Base-by-base conservation (phyloP, 1,140 invertebrate genomes). In the Saccostrea glomerata region DNA sequence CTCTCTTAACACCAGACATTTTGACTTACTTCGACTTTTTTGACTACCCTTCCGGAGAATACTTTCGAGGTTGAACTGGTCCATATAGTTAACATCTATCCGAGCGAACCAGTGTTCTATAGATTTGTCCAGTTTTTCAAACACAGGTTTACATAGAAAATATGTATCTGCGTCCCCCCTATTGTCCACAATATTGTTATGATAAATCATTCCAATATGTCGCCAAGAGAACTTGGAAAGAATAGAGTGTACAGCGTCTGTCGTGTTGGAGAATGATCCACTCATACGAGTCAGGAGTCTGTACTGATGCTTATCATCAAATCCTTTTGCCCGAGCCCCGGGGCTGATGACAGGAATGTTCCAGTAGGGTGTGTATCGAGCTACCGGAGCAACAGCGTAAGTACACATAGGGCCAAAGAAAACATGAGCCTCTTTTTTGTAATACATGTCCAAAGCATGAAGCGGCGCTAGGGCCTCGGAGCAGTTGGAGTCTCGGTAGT, bases 381-480 rank as follows among this genome's bases (percentile, higher is more conserved):
- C 97, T 2, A 99, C 97, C 0, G 98, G 98, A 0, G 98, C 98
- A 84, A 98, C 96, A 0, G 98, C 98, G 94, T 98, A 99, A 91
- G 98, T 97, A 94, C 98, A 99, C 1, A 98, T 97, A 0, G n/a
- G n/a, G n/a, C n/a, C n/a, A n/a, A n/a, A n/a, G n/a, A n/a, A n/a
- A n/a, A n/a, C n/a, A n/a, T n/a, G n/a, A n/a, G n/a, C n/a, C n/a
- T n/a, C n/a, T n/a, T n/a, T n/a, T n/a, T n/a, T n/a, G n/a, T n/a
- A n/a, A n/a, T n/a, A n/a, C n/a, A n/a, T n/a, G n/a, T n/a, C n/a
- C n/a, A n/a, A n/a, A n/a, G n/a, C n/a, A n/a, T n/a, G n/a, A n/a
- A n/a, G n/a, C n/a, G n/a, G n/a, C n/a, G n/a, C n/a, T n/a, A n/a
- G n/a, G n/a, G n/a, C n/a, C n/a, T n/a, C n/a, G 15, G 93, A 93